A percentile compares a stretch with the other conserved stretches of the same genome.
Evolutionary conservation across 2,888 invertebrate species (phyloP).

Genomic region (Heterodera filipjevi): DNA sequence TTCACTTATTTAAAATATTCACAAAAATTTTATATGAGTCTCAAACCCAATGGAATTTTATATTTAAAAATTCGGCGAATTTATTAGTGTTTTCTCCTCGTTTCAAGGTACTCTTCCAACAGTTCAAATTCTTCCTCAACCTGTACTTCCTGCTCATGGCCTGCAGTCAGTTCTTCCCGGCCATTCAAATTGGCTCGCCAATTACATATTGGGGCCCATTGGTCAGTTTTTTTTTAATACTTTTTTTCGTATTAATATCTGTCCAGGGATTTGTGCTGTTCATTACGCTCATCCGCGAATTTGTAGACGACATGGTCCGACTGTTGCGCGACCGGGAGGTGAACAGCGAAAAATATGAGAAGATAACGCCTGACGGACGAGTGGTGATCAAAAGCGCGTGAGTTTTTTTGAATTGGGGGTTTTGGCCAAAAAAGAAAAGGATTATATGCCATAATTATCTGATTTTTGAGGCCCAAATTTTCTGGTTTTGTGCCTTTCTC

Average conservation of each 20-base stretch:
- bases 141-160: conserved; percentile 98
- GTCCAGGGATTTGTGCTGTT: conserved; percentile 85
- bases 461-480: no score
- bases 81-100: conserved; percentile 28
- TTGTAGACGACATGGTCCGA: conserved; percentile 90
- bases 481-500: no score
- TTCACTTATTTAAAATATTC: no score
- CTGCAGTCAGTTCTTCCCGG: conserved; percentile 93
- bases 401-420: conserved; percentile 17
- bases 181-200: conserved; percentile 90
- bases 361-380: conserved; percentile 74
- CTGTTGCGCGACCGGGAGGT: conserved; percentile 92
- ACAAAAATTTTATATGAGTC: no score
- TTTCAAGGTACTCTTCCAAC: conserved; percentile 86
- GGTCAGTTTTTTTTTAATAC: conserved; percentile 12
- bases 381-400: conserved; percentile 74
- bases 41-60: conserved; percentile 11
- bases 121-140: conserved; percentile 98
- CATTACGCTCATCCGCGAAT: conserved; percentile 93
- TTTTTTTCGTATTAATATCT: neutral
- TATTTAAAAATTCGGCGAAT: conserved; percentile 19
- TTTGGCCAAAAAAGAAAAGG: no score
- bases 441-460: no score
- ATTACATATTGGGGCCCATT: conserved; percentile 99
- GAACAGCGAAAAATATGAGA: conserved; percentile 88